Percentiles rank a stretch among this genome's conserved stretches.
These are phyloP conservation scores for Aphaenogaster floridana DNA, from an alignment of 1,140 invertebrate species.

Conservation along the genomic window DNA sequence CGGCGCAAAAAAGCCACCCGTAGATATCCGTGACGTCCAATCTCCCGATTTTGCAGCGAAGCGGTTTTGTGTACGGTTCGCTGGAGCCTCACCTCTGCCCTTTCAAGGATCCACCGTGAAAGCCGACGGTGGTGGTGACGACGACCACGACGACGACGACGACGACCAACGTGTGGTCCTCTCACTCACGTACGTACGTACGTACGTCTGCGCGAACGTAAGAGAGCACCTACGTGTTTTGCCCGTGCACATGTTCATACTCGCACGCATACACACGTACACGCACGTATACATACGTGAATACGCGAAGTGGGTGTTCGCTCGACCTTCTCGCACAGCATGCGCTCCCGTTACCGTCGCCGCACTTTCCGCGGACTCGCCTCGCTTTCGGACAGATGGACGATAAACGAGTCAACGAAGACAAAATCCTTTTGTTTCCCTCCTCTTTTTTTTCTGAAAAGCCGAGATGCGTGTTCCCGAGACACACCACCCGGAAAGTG, in stretches of 20 bases:
- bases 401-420: conserved; percentile 70
- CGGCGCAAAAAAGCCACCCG: conserved; percentile 39
- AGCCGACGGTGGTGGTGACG: conserved; percentile 15
- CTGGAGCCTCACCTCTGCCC: conserved; percentile 73
- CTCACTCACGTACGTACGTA: neutral
- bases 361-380: conserved; percentile 66
- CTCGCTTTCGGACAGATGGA: conserved; percentile 69
- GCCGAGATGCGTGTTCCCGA: conserved; percentile 42
- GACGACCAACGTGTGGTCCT: neutral
- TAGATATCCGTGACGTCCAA: conserved; percentile 60
- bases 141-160: neutral
- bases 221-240: conserved; percentile 26
- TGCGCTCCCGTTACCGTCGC: conserved; percentile 57
- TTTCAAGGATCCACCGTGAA: conserved; percentile 67
- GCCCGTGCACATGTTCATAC: neutral
- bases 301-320: neutral
- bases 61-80: conserved; percentile 65
- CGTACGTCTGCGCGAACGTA: conserved; percentile 30
- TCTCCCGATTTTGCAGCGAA: conserved; percentile 70
- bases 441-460: neutral
- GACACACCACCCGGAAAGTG: conserved; percentile 28
- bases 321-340: conserved; percentile 35
- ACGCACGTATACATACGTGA: neutral
- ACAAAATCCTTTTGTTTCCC: conserved; percentile 22
- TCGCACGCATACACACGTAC: neutral